Evolutionary conservation across 2,888 invertebrate genomes (phyloP), one percentile per base, ranked within the genome.

Genomic region (Crematogaster levior): DNA sequence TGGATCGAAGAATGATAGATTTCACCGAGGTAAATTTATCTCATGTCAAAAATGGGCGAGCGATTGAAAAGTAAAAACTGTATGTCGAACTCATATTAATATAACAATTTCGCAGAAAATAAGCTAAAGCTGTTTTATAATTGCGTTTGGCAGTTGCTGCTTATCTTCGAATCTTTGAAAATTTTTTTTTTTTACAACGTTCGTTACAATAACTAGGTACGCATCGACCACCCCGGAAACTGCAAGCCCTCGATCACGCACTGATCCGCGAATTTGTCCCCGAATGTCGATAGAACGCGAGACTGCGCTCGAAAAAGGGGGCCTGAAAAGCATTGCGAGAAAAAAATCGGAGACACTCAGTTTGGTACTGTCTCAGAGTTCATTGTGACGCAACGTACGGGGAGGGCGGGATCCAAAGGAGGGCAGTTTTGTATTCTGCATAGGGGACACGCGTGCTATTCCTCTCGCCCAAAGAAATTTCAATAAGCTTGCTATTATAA

Each of bases 401-500:
- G 60, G 37, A 37, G 63, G 53, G 65, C 75, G 46, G 53, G 63
- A n/a, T n/a, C 77, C 83, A 82, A 86, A 84, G 74, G 79, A 84
- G 86, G 73, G 83, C 70, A 88, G 86, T 88, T 88, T 86, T 80
- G 66, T 77, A 48, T 40, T 53, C 51, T 9, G 68, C 53, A 56
- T 27, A 51, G 27, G 75, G n/a, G 51, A 48, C 43, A 68, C 48
- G 30, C 48, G 34, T 73, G 72, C 51, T 73, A 72, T 80, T 48
- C 81, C 81, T 84, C 82, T 87, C 89, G 87, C 89, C 85, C 84
- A 84, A 86, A 84, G 84, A 87, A 83, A 85, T 87, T 85, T 89
- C 89, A 88, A 88, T 92, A 92, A 93, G 88, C 92, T 91, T 83
- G 88, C 88, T 87, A 89, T 92, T 91, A 91, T 87, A 65, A 6